Base-by-base conservation (phyloP, 2,888 invertebrate species). In the Ischnura elegans region DNA sequence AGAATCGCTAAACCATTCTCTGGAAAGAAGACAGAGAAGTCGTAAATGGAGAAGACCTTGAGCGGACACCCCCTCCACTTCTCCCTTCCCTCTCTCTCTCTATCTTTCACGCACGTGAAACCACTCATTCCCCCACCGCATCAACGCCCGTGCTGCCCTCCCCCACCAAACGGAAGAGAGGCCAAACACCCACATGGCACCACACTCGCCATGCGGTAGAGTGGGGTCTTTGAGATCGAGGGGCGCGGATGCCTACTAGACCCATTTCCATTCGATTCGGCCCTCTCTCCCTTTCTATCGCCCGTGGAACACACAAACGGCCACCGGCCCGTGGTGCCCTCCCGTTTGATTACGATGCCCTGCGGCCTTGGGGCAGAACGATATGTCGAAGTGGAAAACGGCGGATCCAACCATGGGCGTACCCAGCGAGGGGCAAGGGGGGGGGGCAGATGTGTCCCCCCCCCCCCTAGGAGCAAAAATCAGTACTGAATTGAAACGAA, bases 1-100 rank as follows among this genome's bases (percentile, higher is more conserved):
- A 90, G 61, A 90, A 90, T 90, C 90, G 90, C 61, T 76, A 90
- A 90, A 90, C 90, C 90, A 76, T 76, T 76, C 90, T 61, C 61
- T 61, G 42, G 90, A 90, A 90, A 90, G 36, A 51, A 55, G 90
- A 51, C 42, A n/a, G 25, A n/a, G 25, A 43, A 55, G 66, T 61
- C 90, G 61, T 90, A 90, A 90, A 90, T 55, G 55, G 90, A 61
- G 90, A 36, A 76, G 76, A 36, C 29, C 76, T 76, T 76, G 29
- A 76, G 36, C 36, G 76, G 36, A 29, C 76, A 13, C 76, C 76
- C n/a, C 61, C n/a, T 61, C 36, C 25, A 36, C 36, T 36, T 76
- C 36, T 36, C 36, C 76, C 36, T 25, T 19, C 25, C 36, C 36
- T 76, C 25, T 76, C 25, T 76, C 76, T 76, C 25, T 76, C 36